Conservation (phyloP, 2,888 invertebrate species). For the Stegophylla sp. region DNA sequence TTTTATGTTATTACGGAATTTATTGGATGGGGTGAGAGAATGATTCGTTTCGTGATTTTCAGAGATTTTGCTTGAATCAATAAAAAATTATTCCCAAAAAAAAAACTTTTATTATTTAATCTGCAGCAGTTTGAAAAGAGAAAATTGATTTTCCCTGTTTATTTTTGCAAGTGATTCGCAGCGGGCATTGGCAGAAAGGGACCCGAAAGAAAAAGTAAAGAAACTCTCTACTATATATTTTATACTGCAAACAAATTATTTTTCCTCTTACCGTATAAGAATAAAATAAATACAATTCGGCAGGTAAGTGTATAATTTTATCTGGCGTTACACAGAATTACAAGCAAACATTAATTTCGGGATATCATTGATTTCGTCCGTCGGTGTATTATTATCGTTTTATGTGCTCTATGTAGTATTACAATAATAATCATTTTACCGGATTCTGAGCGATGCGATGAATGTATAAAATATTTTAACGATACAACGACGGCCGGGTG, state of each 20-base stretch:
- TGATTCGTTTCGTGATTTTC: neutral
- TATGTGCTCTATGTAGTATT: too few relatives aligned
- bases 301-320: neutral
- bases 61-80: neutral
- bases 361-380: neutral
- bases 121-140: neutral
- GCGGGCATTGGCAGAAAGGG: neutral
- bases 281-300: neutral
- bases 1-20: neutral
- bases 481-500: too few relatives aligned
- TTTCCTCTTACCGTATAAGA: neutral
- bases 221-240: neutral
- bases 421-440: too few relatives aligned
- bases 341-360: neutral
- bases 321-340: neutral
- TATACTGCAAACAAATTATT: constrained; percentile 28
- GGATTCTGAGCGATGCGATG: too few relatives aligned
- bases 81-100: neutral
- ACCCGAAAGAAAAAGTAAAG: neutral
- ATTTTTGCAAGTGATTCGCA: neutral
- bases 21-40: too few relatives aligned
- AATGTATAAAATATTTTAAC: too few relatives aligned
- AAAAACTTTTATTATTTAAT: constrained; percentile 5
- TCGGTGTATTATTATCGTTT: too few relatives aligned
- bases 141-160: constrained; percentile 16